phyloP scores from a whole-genome alignment of 2,888 invertebrate species.

The Trissolcus brochymenae region DNA sequence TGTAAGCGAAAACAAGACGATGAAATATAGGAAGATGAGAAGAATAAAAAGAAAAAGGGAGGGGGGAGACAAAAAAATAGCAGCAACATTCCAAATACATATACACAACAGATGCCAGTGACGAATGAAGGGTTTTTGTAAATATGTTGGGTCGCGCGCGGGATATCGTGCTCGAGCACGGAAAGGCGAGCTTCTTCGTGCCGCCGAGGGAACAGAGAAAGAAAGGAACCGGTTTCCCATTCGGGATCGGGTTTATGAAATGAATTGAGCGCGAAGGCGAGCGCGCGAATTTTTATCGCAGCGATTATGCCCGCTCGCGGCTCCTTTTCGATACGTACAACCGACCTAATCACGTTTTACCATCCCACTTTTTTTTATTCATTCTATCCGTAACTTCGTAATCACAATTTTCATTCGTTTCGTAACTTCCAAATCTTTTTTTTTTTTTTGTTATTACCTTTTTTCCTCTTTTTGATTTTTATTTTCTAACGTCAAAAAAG shows the following conservation, averaged over 20 bases:
- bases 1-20: slow-evolving; percentile 7
- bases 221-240: slow-evolving; percentile 70
- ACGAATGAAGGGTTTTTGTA: slow-evolving; percentile 58
- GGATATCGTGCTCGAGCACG: slow-evolving; percentile 55
- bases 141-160: slow-evolving; percentile 52
- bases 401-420: too few relatives aligned
- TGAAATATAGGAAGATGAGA: slow-evolving; percentile 28
- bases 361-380: too few relatives aligned
- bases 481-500: too few relatives aligned
- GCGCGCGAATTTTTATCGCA: slow-evolving; percentile 53
- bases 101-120: slow-evolving; percentile 53
- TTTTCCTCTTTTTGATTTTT: too few relatives aligned
- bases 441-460: too few relatives aligned
- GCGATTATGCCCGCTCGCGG: slow-evolving; percentile 28
- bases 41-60: slow-evolving; percentile 5
- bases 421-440: too few relatives aligned
- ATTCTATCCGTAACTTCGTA: too few relatives aligned
- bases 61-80: slow-evolving; percentile 22
- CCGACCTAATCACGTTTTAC: slow-evolving; percentile 7
- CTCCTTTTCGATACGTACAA: slow-evolving; percentile 14
- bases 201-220: slow-evolving; percentile 56
- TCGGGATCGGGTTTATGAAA: slow-evolving; percentile 68
- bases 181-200: slow-evolving; percentile 67
- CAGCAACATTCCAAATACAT: slow-evolving; percentile 54
- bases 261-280: slow-evolving; percentile 68